Percentiles rank a stretch among this genome's conserved stretches.
Evolutionary conservation across 2,888 invertebrate genomes (phyloP).

Genomic region (Napeogenes sylphis): DNA sequence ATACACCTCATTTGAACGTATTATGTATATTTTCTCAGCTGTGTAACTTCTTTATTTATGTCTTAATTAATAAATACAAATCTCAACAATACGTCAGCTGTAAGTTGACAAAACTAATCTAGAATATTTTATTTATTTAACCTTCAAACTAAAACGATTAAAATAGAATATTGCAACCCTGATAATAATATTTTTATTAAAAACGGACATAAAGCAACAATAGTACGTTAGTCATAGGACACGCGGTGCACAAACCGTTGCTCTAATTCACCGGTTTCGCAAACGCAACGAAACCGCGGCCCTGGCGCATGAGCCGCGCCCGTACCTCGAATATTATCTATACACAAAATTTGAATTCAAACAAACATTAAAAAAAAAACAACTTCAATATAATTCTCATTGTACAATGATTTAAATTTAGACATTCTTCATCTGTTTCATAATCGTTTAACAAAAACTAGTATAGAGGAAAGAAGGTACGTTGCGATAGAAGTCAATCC

Average conservation of each 20-base stretch:
- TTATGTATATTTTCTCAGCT: too few species aligned
- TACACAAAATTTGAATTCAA: neutral
- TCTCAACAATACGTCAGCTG: too few species aligned
- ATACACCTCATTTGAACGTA: too few species aligned
- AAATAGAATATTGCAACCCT: too few species aligned
- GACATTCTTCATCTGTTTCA: too few species aligned
- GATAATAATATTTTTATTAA: neutral
- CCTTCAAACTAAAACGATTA: too few species aligned
- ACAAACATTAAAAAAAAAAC: neutral
- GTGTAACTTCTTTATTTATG: too few species aligned
- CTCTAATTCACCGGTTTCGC: constrained; percentile 72
- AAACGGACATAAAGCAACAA: constrained; percentile 18
- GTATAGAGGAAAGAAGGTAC: neutral
- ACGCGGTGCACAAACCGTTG: constrained; percentile 69
- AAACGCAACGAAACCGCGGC: constrained; percentile 59
- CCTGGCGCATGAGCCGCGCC: constrained; percentile 36
- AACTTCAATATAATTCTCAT: too few species aligned
- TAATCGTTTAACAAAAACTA: neutral
- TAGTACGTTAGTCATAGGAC: constrained; percentile 50
- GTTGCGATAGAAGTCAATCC: neutral
- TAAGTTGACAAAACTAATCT: too few species aligned
- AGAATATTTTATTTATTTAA: too few species aligned
- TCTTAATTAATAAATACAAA: too few species aligned
- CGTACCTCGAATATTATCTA: constrained; percentile 15
- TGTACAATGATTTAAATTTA: too few species aligned